Percentiles rank a stretch among this genome's conserved stretches.
These are phyloP conservation scores for Lagocephalus sceleratus DNA, from an alignment of 2,797 vertebrate genomes.

Conservation along the genomic window DNA sequence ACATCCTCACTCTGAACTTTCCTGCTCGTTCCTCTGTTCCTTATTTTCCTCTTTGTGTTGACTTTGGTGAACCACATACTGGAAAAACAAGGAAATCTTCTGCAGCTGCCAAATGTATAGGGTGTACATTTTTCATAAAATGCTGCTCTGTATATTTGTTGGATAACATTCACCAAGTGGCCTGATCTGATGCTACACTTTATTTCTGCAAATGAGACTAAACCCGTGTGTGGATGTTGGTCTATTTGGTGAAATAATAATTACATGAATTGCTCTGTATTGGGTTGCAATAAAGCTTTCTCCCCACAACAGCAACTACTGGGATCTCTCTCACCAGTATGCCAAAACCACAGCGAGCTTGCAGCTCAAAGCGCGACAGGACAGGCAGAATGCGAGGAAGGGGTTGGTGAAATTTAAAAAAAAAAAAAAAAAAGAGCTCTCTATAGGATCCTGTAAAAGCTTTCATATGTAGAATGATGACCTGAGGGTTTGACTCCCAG, in stretches of 20 bases:
- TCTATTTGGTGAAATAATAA: conserved; percentile 63
- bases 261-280: conserved; percentile 65
- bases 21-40: too few species aligned
- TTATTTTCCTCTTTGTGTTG: too few species aligned
- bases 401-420: conserved; percentile 39
- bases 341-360: conserved; percentile 71
- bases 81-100: too few species aligned
- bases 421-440: conserved; percentile 37
- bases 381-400: conserved; percentile 22
- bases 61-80: too few species aligned
- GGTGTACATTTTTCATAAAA: too few species aligned
- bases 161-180: too few species aligned
- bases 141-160: too few species aligned
- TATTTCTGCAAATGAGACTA: too few species aligned
- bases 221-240: conserved; percentile 7
- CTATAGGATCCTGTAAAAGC: conserved; percentile 60
- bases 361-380: conserved; percentile 56
- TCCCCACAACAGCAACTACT: conserved; percentile 69
- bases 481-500: conserved; percentile 56
- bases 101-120: too few species aligned
- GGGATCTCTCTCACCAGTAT: conserved; percentile 46
- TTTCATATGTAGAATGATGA: conserved; percentile 60
- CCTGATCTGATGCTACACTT: too few species aligned
- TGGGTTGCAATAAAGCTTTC: conserved; percentile 44
- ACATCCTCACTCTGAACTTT: too few species aligned